A percentile compares a stretch with the other conserved stretches of the same genome.
Evolutionary conservation across 2,888 invertebrate genomes (phyloP).

Genomic region (Oligia latruncula): DNA sequence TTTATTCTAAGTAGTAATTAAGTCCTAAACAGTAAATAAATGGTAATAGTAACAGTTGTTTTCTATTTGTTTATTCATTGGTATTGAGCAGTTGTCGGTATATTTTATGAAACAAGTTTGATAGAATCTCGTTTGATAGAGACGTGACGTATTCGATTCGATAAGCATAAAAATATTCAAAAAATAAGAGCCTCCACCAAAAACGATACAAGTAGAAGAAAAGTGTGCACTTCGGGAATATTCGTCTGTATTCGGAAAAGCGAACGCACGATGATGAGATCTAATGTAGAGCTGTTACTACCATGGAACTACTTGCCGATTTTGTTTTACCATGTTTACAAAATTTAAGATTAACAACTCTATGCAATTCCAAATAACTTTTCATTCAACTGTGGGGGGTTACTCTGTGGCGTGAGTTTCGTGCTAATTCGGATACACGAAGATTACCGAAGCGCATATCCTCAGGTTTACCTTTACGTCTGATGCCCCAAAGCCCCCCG

Average conservation of each 20-base stretch:
- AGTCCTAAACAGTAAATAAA: slow-evolving; percentile 32
- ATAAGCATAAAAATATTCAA: not conserved
- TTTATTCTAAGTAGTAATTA: slow-evolving; percentile 27
- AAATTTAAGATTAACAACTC: not conserved
- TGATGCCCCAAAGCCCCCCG: not conserved
- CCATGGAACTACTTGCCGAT: not conserved
- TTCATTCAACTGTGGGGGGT: not conserved
- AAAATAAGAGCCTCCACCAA: no score
- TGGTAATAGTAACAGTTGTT: slow-evolving; percentile 2
- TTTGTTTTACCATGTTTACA: not conserved
- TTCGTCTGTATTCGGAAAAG: not conserved
- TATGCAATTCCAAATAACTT: not conserved
- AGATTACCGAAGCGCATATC: not conserved
- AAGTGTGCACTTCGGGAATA: not conserved
- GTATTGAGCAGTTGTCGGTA: slow-evolving; percentile 23
- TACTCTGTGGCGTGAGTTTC: not conserved
- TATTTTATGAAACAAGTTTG: slow-evolving; percentile 22
- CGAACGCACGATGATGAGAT: not conserved
- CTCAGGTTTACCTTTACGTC: not conserved
- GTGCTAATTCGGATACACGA: not conserved
- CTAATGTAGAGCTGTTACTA: not conserved
- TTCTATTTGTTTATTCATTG: slow-evolving; percentile 3
- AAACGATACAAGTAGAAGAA: not conserved
- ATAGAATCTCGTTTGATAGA: not conserved
- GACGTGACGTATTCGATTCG: slow-evolving; percentile 14